Percentiles rank a stretch among this genome's conserved stretches.
Evolutionary conservation across 2,113 vertebrate species (phyloP).

Genomic region (Pan paniscus): DNA sequence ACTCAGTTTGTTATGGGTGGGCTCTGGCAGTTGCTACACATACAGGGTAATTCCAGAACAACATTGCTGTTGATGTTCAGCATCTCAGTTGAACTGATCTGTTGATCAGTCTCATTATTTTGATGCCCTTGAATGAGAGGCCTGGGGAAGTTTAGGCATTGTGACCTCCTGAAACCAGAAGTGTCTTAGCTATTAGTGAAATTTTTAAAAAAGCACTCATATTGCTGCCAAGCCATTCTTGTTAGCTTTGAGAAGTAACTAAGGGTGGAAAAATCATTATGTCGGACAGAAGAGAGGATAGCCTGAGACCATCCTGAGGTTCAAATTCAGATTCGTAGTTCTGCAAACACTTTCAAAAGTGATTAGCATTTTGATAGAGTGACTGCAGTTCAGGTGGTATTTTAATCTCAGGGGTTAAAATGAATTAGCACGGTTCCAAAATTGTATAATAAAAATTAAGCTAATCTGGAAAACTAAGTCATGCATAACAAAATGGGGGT

Average conservation of each 20-base stretch:
- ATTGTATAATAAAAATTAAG: slow-evolving; percentile 15
- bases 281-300: neutral
- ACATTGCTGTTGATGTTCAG: too few relatives aligned
- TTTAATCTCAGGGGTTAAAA: slow-evolving; percentile 44
- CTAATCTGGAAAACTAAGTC: neutral
- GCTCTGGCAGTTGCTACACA: neutral
- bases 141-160: too few relatives aligned
- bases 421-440: slow-evolving; percentile 32
- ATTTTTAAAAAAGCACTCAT: neutral
- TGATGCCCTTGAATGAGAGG: too few relatives aligned
- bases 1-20: neutral
- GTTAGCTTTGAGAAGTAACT: neutral
- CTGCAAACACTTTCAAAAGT: neutral
- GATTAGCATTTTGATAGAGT: slow-evolving; percentile 60
- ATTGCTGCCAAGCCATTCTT: neutral
- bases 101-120: neutral
- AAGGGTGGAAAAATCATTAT: neutral
- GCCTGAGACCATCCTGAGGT: neutral
- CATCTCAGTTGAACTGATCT: too few relatives aligned
- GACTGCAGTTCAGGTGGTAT: slow-evolving; percentile 21
- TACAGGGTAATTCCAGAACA: neutral
- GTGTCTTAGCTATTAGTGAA: neutral
- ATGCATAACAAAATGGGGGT: neutral
- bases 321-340: neutral
- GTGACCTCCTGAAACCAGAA: neutral